Evolutionary conservation across 2,113 vertebrate genomes (phyloP).

Genomic region (Peucedramus taeniatus): DNA sequence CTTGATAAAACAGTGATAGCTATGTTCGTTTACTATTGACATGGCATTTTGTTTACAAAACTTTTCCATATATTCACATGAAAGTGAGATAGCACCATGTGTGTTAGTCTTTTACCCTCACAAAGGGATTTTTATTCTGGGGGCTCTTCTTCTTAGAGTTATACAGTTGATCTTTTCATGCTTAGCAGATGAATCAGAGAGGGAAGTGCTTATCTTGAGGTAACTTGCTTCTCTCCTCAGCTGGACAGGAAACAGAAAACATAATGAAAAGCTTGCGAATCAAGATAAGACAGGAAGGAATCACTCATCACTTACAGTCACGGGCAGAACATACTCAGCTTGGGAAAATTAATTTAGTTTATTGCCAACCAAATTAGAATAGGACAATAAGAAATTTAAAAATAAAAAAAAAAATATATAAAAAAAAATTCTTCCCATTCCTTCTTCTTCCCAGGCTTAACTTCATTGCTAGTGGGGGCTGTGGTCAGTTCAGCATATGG

Average conservation of each 20-base stretch:
- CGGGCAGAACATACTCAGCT: not conserved
- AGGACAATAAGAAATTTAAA: not conserved
- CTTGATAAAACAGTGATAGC: not conserved
- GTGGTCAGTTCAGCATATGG: not conserved
- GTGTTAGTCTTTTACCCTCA: not conserved
- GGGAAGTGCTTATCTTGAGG: not conserved
- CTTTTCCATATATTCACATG: accelerated
- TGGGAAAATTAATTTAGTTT: not conserved
- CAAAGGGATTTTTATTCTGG: not conserved
- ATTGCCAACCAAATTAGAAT: not conserved
- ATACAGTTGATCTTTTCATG: not conserved
- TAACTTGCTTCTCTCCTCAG: not conserved
- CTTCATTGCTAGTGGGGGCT: not conserved
- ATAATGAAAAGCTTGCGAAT: not conserved
- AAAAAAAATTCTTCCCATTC: not conserved
- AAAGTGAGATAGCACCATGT: not conserved
- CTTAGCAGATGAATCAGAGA: not conserved
- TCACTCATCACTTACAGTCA: not conserved
- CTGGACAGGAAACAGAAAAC: not conserved
- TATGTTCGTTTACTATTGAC: not conserved
- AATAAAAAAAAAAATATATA: not conserved
- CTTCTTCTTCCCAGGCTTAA: not conserved
- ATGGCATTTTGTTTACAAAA: not conserved
- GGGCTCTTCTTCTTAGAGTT: not conserved
- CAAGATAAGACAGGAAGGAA: not conserved